Evolutionary conservation across 2,888 invertebrate genomes (phyloP).

Genomic region (Habrosyne pyritoides): DNA sequence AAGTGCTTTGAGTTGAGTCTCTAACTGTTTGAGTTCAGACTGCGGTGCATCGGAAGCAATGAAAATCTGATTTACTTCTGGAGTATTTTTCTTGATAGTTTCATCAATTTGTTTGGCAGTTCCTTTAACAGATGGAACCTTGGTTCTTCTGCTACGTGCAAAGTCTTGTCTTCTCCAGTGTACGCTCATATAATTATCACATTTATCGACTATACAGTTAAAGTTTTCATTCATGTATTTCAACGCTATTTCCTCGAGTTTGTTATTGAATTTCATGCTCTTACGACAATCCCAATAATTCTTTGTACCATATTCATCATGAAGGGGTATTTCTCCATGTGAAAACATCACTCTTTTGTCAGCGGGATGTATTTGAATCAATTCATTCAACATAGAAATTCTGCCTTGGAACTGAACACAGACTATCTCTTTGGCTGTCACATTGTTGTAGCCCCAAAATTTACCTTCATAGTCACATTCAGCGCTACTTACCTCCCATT

Average conservation of each 20-base stretch:
- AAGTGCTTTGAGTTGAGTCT: constrained; percentile 60
- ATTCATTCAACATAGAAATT: constrained; percentile 84
- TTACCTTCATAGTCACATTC: constrained; percentile 60
- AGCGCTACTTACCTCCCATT: constrained; percentile 85
- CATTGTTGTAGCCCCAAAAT: constrained; percentile 89
- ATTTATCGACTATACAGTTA: constrained; percentile 50
- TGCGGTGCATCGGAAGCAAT: constrained; percentile 92
- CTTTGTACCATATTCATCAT: constrained; percentile 92
- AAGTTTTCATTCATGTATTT: constrained; percentile 78
- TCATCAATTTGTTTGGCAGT: constrained; percentile 89
- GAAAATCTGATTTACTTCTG: constrained; percentile 82
- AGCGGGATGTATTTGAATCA: constrained; percentile 75
- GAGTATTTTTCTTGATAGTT: constrained; percentile 79
- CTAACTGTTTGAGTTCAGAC: constrained; percentile 78
- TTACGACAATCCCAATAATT: constrained; percentile 94
- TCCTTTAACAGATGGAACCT: constrained; percentile 90
- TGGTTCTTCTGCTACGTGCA: constrained; percentile 86
- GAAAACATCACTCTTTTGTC: constrained; percentile 86
- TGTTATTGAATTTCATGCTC: constrained; percentile 94
- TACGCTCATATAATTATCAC: constrained; percentile 90
- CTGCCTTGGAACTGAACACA: constrained; percentile 95
- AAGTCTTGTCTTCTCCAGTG: constrained; percentile 97
- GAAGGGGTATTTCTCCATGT: constrained; percentile 93
- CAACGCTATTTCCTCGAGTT: constrained; percentile 86
- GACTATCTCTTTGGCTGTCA: constrained; percentile 85